Conservation (phyloP, 2,888 invertebrate species). For the Clepsis dumicolana region DNA sequence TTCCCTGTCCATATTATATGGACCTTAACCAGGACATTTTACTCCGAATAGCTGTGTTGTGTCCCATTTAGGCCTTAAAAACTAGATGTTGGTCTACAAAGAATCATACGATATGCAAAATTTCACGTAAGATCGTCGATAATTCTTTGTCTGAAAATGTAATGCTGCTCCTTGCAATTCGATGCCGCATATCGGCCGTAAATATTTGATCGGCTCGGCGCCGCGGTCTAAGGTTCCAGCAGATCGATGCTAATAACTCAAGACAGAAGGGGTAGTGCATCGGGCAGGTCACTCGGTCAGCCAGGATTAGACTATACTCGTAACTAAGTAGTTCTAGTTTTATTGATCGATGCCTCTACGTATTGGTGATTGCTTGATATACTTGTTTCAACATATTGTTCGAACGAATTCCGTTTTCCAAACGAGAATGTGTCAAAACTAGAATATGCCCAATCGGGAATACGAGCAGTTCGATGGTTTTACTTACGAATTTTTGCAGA, state of each 20-base stretch:
- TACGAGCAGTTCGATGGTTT: too few relatives aligned
- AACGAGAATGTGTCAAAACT: too few relatives aligned
- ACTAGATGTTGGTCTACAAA: neutral
- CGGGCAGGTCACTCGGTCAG: neutral
- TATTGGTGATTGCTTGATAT: too few relatives aligned
- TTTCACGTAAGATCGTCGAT: neutral
- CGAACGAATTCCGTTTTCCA: too few relatives aligned
- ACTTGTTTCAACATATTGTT: too few relatives aligned
- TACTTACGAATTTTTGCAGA: too few relatives aligned
- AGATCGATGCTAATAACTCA: neutral
- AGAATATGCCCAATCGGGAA: too few relatives aligned
- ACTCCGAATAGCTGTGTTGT: too few relatives aligned
- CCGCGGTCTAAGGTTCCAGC: neutral
- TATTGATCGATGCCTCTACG: neutral
- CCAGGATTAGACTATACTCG: slow-evolving; percentile 1
- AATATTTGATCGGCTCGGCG: neutral
- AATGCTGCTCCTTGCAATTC: neutral
- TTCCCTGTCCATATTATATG: too few relatives aligned
- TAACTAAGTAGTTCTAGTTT: neutral
- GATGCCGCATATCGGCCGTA: neutral
- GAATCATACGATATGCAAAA: neutral
- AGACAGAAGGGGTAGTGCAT: neutral
- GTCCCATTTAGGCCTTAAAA: neutral
- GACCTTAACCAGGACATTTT: too few relatives aligned
- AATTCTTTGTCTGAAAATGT: too few relatives aligned